Evolutionary conservation across 2,797 vertebrate species (phyloP).

Genomic region (Mycteria americana): DNA sequence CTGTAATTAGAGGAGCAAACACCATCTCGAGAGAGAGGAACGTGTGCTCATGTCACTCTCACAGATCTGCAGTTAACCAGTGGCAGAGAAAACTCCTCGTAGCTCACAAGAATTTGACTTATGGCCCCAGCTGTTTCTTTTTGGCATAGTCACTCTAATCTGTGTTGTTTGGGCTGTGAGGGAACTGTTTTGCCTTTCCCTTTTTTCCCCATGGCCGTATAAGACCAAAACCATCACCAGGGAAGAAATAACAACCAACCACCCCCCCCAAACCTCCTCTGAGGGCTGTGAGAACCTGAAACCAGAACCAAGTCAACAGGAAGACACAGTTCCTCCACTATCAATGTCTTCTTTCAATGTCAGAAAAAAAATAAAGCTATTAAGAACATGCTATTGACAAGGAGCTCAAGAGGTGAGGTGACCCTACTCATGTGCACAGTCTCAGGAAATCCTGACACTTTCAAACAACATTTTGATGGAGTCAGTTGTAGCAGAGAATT

Average conservation of each 20-base stretch:
- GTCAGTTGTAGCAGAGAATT: background rate
- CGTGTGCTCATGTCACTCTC: background rate
- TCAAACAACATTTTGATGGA: background rate
- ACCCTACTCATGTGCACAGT: background rate
- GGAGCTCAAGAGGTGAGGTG: background rate
- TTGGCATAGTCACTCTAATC: background rate
- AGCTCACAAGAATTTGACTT: background rate
- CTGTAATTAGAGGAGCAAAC: background rate
- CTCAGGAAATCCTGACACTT: background rate
- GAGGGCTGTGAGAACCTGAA: background rate
- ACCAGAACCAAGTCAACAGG: background rate
- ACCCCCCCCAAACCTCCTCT: fast-evolving
- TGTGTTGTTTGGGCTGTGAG: background rate
- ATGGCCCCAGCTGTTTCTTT: background rate
- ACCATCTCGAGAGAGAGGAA: background rate
- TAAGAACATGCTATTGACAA: background rate
- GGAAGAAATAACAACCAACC: background rate
- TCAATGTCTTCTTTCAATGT: background rate
- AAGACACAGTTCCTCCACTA: background rate
- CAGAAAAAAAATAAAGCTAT: background rate
- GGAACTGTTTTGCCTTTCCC: background rate
- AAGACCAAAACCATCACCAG: background rate
- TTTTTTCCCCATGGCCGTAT: background rate
- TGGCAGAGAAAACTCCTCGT: background rate
- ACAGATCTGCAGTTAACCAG: background rate